Evolutionary conservation across 2,797 vertebrate genomes (phyloP), one percentile per base, ranked within the genome.

Genomic region (Prunella strophiata): DNA sequence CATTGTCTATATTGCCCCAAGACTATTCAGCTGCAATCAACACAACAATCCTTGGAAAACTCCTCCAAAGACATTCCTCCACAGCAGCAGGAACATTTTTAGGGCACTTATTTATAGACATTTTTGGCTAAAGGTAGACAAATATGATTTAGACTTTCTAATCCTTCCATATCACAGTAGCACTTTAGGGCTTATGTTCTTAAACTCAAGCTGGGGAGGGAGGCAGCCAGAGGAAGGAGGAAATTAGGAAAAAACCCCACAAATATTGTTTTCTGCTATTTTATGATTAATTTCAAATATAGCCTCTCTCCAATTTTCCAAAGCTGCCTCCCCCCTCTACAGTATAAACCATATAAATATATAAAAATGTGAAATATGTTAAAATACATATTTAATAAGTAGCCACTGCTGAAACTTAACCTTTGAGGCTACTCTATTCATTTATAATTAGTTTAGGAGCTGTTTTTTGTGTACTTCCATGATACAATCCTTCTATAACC

Each of bases 161-260:
- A 82, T 68, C 30, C 42, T 30, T 75, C 29, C 20, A 9, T 45
- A 68, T 16, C 5, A 6, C 21, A 71, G 19, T 4, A 61, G 21
- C 29, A 42, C 21, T 90, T 91, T 11, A 34, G 42, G 23, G 13
- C 5, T 88, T 59, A 59, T 55, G 8, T 11, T 85, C 62, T 83
- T n/a, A 62, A 76, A 71, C 14, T 50, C 18, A 73, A 38, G 7
- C 29, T 38, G 61, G 3, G 14, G 11, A 73, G 22, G 27, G 25
- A 20, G n/a, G 3, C 5, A 75, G 25, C 20, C n/a, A 32, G n/a
- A 74, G 27, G 19, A 85, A 62, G 5, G 52, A 75, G 16, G 45
- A 11, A 15, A 36, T 36, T 36, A 36, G 36, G 36, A 36, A 68
- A 48, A 50, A 21, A 1, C 0, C 0, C 4, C 20, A 47, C 22